These are phyloP conservation scores for Radopholus similis DNA, from an alignment of 1,140 invertebrate species.

Conservation along the genomic window DNA sequence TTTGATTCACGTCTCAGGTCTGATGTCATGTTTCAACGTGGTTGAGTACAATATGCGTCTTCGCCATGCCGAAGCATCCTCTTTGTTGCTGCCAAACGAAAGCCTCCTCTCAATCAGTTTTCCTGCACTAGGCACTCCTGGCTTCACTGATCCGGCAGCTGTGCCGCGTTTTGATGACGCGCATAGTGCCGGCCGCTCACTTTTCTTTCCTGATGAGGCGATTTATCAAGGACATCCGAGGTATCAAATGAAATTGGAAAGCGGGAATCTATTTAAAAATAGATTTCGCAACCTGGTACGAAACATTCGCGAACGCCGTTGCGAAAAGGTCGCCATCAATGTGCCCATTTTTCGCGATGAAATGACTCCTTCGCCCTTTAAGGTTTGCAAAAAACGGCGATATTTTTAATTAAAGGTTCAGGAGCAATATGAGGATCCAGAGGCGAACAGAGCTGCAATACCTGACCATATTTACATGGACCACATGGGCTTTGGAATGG, in stretches of 20 bases:
- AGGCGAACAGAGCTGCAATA: conserved; percentile 44
- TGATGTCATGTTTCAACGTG: conserved; percentile 91
- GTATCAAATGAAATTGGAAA: conserved; percentile 41
- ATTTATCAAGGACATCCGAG: conserved; percentile 68
- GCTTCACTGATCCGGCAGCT: conserved; percentile 79
- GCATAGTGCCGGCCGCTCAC: conserved; percentile 74
- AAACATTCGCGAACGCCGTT: conserved; percentile 83
- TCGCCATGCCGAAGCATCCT: conserved; percentile 75
- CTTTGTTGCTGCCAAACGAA: conserved; percentile 75
- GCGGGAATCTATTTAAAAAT: background rate
- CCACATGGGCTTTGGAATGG: conserved; percentile 99
- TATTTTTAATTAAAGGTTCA: conserved; percentile 62
- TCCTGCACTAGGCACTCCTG: conserved; percentile 75
- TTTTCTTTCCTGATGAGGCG: conserved; percentile 91
- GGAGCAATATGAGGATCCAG: conserved; percentile 68
- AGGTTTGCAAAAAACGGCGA: conserved; percentile 26
- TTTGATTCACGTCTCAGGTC: conserved; percentile 60
- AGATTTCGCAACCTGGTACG: conserved; percentile 76
- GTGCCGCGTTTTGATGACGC: conserved; percentile 69
- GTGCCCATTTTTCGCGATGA: conserved; percentile 83
- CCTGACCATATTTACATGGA: conserved; percentile 88
- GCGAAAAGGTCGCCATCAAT: conserved; percentile 92
- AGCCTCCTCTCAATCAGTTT: conserved; percentile 72
- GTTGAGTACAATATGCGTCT: conserved; percentile 93
- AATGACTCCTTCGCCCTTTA: conserved; percentile 71